Evolutionary conservation across 2,888 invertebrate species (phyloP), one percentile per base, ranked within the genome.

Genomic region (Thalpophila matura): DNA sequence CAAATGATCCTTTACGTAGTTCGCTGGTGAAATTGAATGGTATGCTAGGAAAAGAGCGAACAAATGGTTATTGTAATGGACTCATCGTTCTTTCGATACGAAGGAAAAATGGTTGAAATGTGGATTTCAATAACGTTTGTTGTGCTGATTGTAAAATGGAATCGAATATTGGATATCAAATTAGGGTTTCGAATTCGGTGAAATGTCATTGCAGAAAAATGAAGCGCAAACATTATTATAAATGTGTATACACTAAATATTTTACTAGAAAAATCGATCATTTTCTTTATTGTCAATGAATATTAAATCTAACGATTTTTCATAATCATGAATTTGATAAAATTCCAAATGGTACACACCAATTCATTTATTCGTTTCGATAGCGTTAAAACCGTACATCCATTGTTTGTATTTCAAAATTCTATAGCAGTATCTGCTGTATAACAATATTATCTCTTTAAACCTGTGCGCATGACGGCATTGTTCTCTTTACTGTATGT

Each of bases 41-140:
- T 50, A 27, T 6, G 54, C 42, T 42, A 38, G 68, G 50, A 33
- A 60, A 55, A 16, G 26, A 29, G 29, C 29, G 63, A 62, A 70
- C 47, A 70, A 70, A 75, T 71, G 64, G 29, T 75, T 62, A 54
- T 62, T 74, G 50, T 63, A 55, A 69, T 70, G 50, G 4, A 4
- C 31, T 37, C 45, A 37, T 55, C 50, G 35, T 27, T 55, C 50
- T 51, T 74, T 74, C 37, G 7, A 40, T 27, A 31, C 2, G 45
- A 3, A 51, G 26, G 49, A 46, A 43, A 55, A 75, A 62, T 75
- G 12, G 29, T 14, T 75, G 26, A 37, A 62, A 55, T 61, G 37
- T 42, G 62, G 20, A 35, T 31, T 55, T 69, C 55, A 46, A 35
- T 61, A 47, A 29, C n/a, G 22, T 50, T 50, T 58, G 29, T 42